Evolutionary conservation across 2,888 invertebrate genomes (phyloP).

Genomic region (Chymomyza amoena): DNA sequence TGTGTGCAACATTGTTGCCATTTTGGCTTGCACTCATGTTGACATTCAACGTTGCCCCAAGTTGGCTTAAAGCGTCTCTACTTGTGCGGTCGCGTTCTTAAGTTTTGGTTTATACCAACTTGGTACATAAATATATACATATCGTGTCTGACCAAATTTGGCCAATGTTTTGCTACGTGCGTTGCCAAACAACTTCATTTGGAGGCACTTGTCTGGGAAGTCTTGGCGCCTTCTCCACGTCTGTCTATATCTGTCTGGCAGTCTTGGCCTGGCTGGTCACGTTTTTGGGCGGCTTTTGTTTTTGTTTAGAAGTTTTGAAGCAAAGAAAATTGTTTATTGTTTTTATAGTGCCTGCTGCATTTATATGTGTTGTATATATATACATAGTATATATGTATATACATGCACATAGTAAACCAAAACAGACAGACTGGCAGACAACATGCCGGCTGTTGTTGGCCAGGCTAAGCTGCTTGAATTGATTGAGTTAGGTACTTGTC

Average conservation of each 20-base stretch:
- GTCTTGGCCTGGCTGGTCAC: slow-evolving; percentile 18
- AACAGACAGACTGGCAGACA: neutral
- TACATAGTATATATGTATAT: neutral
- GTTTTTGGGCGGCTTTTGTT: slow-evolving; percentile 29
- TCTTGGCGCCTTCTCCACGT: neutral
- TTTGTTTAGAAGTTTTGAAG: slow-evolving; percentile 12
- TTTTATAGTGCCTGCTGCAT: slow-evolving; percentile 26
- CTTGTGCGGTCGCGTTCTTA: slow-evolving; percentile 3
- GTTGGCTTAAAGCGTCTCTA: slow-evolving; percentile 31
- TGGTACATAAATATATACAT: neutral
- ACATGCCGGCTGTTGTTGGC: slow-evolving; percentile 16
- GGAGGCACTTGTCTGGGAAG: neutral
- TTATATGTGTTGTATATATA: neutral
- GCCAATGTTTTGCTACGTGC: neutral
- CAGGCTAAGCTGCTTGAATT: slow-evolving; percentile 46
- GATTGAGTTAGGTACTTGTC: slow-evolving; percentile 55
- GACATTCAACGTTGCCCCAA: slow-evolving; percentile 30
- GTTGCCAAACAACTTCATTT: neutral
- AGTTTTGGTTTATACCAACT: neutral
- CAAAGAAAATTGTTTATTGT: slow-evolving; percentile 56
- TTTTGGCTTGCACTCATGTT: slow-evolving; percentile 19
- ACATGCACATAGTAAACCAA: neutral
- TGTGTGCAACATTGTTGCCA: neutral
- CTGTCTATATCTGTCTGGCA: slow-evolving; percentile 4
- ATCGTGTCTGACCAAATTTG: slow-evolving; percentile 1